These are phyloP conservation scores for Papilio polytes DNA, from an alignment of 1,140 invertebrate genomes.

Conservation along the genomic window DNA sequence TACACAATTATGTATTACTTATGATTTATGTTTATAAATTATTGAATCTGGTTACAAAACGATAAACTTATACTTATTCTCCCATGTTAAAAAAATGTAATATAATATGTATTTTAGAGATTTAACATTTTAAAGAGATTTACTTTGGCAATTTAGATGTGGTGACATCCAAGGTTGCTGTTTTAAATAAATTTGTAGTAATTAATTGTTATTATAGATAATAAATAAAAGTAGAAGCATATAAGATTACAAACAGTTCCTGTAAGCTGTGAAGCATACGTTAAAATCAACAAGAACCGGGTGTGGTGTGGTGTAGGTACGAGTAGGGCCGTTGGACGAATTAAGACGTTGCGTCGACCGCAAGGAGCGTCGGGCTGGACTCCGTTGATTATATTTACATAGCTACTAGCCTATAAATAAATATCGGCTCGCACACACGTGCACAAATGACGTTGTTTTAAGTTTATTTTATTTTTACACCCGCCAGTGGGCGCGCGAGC, in stretches of 20 bases:
- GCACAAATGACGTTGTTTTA: conserved; percentile 82
- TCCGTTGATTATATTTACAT: conserved; percentile 79
- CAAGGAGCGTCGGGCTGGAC: conserved; percentile 69
- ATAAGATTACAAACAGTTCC: too few relatives aligned
- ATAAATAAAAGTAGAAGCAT: too few relatives aligned
- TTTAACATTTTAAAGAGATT: too few relatives aligned
- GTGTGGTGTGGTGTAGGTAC: conserved; percentile 23
- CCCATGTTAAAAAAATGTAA: too few relatives aligned
- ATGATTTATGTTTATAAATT: neutral
- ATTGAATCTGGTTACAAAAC: too few relatives aligned
- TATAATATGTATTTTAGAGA: too few relatives aligned
- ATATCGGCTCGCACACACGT: conserved; percentile 81
- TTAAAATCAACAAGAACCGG: conserved; percentile 29
- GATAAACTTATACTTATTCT: too few relatives aligned
- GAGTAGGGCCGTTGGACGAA: conserved; percentile 53
- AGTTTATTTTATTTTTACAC: conserved; percentile 84
- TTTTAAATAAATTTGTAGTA: too few relatives aligned
- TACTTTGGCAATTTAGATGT: too few relatives aligned
- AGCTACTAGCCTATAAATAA: conserved; percentile 83
- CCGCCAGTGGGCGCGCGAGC: conserved; percentile 69
- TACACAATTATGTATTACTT: neutral
- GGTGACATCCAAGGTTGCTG: too few relatives aligned
- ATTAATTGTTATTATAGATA: too few relatives aligned
- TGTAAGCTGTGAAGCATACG: conserved; percentile 13
- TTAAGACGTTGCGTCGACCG: conserved; percentile 80